Evolutionary conservation across 1,140 invertebrate species (phyloP).

Genomic region (Drosophila repleta): DNA sequence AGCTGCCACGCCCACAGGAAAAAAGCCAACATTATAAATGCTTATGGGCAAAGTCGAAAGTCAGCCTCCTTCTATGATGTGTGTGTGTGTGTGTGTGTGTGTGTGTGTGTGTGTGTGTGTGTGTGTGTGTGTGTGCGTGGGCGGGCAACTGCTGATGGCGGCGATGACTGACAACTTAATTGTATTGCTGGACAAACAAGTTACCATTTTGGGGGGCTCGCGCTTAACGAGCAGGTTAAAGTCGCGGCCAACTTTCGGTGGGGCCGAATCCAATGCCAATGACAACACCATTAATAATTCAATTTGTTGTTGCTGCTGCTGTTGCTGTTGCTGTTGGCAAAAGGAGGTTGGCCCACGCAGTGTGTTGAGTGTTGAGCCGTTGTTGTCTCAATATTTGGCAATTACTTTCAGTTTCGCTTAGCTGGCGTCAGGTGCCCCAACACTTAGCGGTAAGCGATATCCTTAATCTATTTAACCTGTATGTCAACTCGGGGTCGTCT

Average conservation of each 20-base stretch:
- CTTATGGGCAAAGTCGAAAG: constrained; percentile 45
- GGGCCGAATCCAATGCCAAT: constrained; percentile 56
- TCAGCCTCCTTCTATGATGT: constrained; percentile 33
- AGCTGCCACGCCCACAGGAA: not conserved
- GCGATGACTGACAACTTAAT: constrained; percentile 74
- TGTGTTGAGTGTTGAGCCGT: constrained; percentile 18
- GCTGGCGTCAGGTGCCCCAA: constrained; percentile 48
- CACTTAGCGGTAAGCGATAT: constrained; percentile 74
- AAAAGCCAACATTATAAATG: constrained; percentile 18
- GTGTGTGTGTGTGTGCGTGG: constrained; percentile 3
- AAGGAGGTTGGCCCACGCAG: constrained; percentile 23
- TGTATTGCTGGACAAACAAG: constrained; percentile 69
- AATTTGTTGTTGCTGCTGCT: constrained; percentile 53
- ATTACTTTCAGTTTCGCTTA: constrained; percentile 67
- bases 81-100: not conserved
- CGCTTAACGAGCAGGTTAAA: constrained; percentile 48
- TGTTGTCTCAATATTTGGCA: constrained; percentile 77
- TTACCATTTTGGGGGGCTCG: constrained; percentile 30
- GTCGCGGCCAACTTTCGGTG: constrained; percentile 61
- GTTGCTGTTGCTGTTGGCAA: constrained; percentile 22
- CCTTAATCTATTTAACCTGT: constrained; percentile 80
- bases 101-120: not conserved
- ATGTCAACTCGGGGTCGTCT: constrained; percentile 62
- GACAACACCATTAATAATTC: constrained; percentile 80
- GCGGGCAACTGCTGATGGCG: not conserved